These are phyloP conservation scores for Actenoides lindsayi DNA, from an alignment of 2,113 vertebrate species.

Conservation along the genomic window DNA sequence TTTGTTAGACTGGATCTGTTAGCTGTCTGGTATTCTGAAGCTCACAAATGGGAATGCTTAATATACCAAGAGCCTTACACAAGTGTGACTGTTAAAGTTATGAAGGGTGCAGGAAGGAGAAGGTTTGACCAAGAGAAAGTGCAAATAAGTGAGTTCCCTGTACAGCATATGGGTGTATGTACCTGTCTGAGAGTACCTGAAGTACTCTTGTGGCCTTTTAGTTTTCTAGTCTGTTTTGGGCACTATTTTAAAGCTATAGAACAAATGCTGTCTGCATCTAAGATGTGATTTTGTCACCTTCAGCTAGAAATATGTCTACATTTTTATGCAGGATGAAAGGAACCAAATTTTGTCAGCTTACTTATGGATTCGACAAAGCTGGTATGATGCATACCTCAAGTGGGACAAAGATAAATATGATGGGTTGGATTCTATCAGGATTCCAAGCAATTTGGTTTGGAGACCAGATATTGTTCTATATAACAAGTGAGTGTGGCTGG, in stretches of 20 bases:
- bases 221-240: not conserved
- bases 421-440: slow-evolving; percentile 93
- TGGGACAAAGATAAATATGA: slow-evolving; percentile 96
- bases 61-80: not conserved
- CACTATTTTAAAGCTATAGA: not conserved
- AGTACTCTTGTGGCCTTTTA: not conserved
- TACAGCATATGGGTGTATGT: no score
- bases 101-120: not conserved
- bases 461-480: slow-evolving; percentile 97
- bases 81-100: not conserved
- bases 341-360: slow-evolving; percentile 96
- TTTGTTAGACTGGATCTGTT: not conserved
- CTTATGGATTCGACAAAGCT: slow-evolving; percentile 94
- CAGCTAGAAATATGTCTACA: not conserved
- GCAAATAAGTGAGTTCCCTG: not conserved
- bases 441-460: slow-evolving; percentile 94
- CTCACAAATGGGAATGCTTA: not conserved
- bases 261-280: not conserved
- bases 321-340: slow-evolving; percentile 86
- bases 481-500: slow-evolving; percentile 87
- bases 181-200: not conserved
- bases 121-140: not conserved
- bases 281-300: not conserved
- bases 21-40: not conserved
- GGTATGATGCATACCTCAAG: slow-evolving; percentile 90